phyloP scores from a whole-genome alignment of 2,888 invertebrate species.

The Apomyelois bistriatella region DNA sequence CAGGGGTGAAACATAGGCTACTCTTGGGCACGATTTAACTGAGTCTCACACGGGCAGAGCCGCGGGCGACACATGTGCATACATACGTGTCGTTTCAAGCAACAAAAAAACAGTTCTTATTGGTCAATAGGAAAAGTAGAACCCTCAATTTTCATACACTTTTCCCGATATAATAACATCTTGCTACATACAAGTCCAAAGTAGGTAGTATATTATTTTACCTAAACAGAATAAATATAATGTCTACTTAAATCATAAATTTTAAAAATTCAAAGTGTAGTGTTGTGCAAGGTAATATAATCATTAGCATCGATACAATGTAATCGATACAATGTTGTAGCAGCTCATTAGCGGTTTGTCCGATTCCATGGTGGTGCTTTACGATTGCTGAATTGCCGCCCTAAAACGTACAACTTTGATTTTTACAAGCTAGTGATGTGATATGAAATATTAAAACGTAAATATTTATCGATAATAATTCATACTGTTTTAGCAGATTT shows the following conservation, averaged over 20 bases:
- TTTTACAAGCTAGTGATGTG: constrained; percentile 45
- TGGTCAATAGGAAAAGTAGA: no score
- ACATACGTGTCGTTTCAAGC: no score
- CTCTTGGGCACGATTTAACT: no score
- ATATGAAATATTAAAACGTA: neutral
- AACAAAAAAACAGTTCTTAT: no score
- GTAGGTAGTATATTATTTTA: no score
- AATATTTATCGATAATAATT: neutral
- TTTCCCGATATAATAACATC: neutral
- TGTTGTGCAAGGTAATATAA: constrained; percentile 2
- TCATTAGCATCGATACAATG: constrained; percentile 13
- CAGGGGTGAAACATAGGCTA: no score
- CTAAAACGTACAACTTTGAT: constrained; percentile 57
- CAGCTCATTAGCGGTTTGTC: constrained; percentile 42
- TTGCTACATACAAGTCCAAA: neutral
- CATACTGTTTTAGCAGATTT: no score
- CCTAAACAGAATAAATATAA: neutral
- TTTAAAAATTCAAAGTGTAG: constrained; percentile 2
- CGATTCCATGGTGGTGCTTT: constrained; percentile 45
- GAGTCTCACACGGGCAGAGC: no score
- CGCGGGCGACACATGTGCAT: no score
- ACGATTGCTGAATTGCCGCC: constrained; percentile 58
- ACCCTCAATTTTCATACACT: no score
- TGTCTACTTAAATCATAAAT: neutral
- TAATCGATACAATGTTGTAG: constrained; percentile 46